Evolutionary conservation across 64 coral and sea anemone genomes (phyloP), one percentile per base, ranked within the genome.

Genomic region (Montipora sp.): DNA sequence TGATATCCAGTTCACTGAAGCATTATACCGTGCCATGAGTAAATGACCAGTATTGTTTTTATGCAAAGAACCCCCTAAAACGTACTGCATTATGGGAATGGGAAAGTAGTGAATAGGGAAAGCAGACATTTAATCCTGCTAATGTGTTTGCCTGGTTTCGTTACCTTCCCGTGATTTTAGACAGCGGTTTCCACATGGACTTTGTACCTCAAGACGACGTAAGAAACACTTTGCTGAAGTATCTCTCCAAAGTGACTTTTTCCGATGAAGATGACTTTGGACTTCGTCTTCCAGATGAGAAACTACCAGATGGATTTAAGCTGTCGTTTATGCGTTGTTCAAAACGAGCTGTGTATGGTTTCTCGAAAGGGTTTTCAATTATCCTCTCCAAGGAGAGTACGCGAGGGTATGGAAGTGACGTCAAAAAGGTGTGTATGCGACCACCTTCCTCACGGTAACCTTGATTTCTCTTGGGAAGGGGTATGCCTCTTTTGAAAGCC

Each of bases 301-400:
- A 27, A 2, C 3, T 59, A 59, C 78, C 78, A 7, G 19, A 22
- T 5, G 78, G 78, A 80, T 80, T 80, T 59, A 19, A 59, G 8
- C 19, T 80, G 7, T 20, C 18, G 0, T 18, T 59, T 24, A 80
- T 18, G 10, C 51, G 78, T 11, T 59, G 48, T n/a, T 80, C 78
- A 6, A 12, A 80, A 80, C 50, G 78, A 80, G 19, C 48, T 59
- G 3, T 80, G 50, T 80, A 80, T 14, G 19, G 1, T 19, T 8
- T 51, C 20, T 14, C 5, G 51, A 5, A 4, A 59, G 78, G 0
- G 5, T 80, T 58, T 13, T 15, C 78, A 23, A 20, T 80, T 10
- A 59, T 80, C 36, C 51, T 58, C 27, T 80, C 78, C 0, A 80
- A 58, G n/a, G 78, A 80, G 11, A 80, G 78, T 49, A 57, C 78